phyloP scores from a whole-genome alignment of 1,140 invertebrate genomes.

The Gerris buenoi region DNA sequence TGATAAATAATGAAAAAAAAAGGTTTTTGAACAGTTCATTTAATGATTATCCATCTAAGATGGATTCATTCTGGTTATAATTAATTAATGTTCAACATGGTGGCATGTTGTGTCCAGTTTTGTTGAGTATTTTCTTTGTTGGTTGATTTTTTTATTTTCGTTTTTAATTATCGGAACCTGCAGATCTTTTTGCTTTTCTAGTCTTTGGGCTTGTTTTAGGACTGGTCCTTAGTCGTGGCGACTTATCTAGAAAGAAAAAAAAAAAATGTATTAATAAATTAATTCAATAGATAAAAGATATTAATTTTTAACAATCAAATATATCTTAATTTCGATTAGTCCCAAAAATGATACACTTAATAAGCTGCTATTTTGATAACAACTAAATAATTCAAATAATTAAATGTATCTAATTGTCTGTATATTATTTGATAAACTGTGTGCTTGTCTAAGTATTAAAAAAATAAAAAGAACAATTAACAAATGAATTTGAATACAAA shows the following conservation, averaged over 20 bases:
- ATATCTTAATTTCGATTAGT: background rate
- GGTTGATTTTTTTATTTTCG: too few species aligned
- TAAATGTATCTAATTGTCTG: background rate
- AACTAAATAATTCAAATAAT: background rate
- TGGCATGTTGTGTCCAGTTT: too few species aligned
- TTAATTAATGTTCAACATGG: too few species aligned
- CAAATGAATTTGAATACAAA: too few species aligned
- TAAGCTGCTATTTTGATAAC: background rate
- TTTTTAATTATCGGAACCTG: constrained; percentile 44
- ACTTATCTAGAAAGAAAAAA: constrained; percentile 45
- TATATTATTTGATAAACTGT: background rate
- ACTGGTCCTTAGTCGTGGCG: constrained; percentile 33
- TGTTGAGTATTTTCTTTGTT: too few species aligned
- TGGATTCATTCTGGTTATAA: too few species aligned
- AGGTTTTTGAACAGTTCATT: too few species aligned
- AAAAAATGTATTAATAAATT: constrained; percentile 15
- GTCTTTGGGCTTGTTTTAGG: constrained; percentile 52
- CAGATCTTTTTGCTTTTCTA: constrained; percentile 51
- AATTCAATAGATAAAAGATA: background rate
- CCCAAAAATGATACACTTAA: background rate
- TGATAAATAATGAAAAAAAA: too few species aligned
- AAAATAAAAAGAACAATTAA: too few species aligned
- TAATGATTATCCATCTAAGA: too few species aligned
- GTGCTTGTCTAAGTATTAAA: too few species aligned
- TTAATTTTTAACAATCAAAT: background rate